Percentiles rank a stretch among this genome's conserved stretches.
Evolutionary conservation across 2,113 vertebrate species (phyloP).

Genomic region (Ophiodon elongatus): DNA sequence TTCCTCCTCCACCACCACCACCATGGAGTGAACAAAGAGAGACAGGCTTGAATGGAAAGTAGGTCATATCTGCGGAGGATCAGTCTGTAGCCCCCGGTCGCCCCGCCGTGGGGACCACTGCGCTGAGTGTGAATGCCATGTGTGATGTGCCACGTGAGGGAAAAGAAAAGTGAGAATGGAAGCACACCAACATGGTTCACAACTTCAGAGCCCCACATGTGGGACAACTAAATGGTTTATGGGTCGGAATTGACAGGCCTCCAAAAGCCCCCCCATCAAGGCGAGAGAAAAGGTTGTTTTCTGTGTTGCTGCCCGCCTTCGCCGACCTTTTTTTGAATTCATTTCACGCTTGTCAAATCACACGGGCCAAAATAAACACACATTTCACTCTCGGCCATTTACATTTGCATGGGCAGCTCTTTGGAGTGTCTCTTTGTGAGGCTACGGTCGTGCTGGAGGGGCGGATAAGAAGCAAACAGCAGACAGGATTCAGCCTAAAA

Average conservation of each 20-base stretch:
- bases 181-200: conserved; percentile 18
- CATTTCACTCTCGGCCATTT: conserved; percentile 47
- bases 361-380: conserved; percentile 55
- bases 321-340: conserved; percentile 41
- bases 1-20: conserved; percentile 38
- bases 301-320: background rate
- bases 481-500: conserved; percentile 34
- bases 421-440: conserved; percentile 17
- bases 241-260: conserved; percentile 11
- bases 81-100: conserved; percentile 67
- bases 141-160: conserved; percentile 35
- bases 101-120: conserved; percentile 52
- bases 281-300: conserved; percentile 15
- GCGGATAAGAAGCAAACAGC: conserved; percentile 46
- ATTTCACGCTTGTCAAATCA: conserved; percentile 62
- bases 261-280: background rate
- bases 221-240: background rate
- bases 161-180: conserved; percentile 50
- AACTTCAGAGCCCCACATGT: conserved; percentile 5
- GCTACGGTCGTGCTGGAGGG: conserved; percentile 21
- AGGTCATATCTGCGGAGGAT: conserved; percentile 81
- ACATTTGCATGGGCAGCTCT: conserved; percentile 53
- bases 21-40: conserved; percentile 77
- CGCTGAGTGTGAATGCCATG: conserved; percentile 55
- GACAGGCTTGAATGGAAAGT: conserved; percentile 78